Conservation (phyloP, 1,140 invertebrate species). For the Metaphire vulgaris region DNA sequence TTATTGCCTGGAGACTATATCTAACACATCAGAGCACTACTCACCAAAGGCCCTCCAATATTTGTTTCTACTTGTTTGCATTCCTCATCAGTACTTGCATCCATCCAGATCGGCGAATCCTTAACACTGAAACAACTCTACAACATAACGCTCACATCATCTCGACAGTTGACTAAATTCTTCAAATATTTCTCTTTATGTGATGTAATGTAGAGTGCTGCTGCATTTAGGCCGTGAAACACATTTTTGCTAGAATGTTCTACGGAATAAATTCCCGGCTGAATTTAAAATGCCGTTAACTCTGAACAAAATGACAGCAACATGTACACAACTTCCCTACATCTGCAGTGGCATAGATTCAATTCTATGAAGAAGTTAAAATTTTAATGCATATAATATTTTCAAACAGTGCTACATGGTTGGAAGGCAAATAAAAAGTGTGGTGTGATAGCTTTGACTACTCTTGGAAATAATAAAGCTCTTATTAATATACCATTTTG, state of each 20-base stretch:
- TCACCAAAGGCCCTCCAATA: slow-evolving; percentile 66
- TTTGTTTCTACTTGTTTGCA: slow-evolving; percentile 71
- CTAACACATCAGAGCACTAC: too few species aligned
- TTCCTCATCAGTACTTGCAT: slow-evolving; percentile 75
- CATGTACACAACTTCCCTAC: background rate
- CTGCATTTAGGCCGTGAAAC: too few species aligned
- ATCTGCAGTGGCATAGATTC: background rate
- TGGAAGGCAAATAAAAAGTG: background rate
- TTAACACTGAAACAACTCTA: slow-evolving; percentile 63
- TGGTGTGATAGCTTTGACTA: background rate
- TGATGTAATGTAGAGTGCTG: too few species aligned
- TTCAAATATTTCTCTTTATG: background rate
- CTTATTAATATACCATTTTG: too few species aligned
- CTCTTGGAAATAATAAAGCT: slow-evolving; percentile 7
- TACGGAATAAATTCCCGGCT: background rate
- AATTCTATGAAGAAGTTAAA: background rate
- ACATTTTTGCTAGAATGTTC: background rate
- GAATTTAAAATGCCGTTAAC: background rate
- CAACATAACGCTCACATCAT: slow-evolving; percentile 23
- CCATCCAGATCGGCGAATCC: slow-evolving; percentile 94
- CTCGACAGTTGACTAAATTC: background rate
- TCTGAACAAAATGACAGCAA: background rate
- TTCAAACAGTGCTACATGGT: background rate
- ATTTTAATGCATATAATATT: too few species aligned
- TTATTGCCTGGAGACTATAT: slow-evolving; percentile 3